phyloP scores from a whole-genome alignment of 2,797 vertebrate genomes.

The Spondyliosoma cantharus region DNA sequence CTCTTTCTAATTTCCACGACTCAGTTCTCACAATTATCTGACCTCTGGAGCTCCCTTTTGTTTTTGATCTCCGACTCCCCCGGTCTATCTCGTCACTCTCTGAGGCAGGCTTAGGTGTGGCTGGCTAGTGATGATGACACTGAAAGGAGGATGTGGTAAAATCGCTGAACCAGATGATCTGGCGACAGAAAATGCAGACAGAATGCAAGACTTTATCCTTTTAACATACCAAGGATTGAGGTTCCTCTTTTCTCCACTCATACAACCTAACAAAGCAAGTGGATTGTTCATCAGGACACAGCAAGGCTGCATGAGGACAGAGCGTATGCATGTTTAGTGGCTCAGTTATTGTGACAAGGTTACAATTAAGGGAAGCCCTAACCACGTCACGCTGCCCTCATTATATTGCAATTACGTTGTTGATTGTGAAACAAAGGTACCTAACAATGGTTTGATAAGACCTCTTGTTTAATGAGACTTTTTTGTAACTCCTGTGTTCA shows the following conservation, averaged over 20 bases:
- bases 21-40: constrained; percentile 32
- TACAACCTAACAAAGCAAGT: constrained; percentile 20
- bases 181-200: constrained; percentile 29
- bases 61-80: constrained; percentile 32
- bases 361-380: constrained; percentile 64
- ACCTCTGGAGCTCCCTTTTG: constrained; percentile 35
- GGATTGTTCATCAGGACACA: constrained; percentile 31
- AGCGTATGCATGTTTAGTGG: constrained; percentile 49
- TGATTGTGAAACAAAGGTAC: constrained; percentile 76
- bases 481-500: constrained; percentile 81
- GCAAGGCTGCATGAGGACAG: constrained; percentile 19
- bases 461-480: constrained; percentile 82
- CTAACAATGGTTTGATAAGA: constrained; percentile 80
- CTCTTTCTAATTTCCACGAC: not conserved
- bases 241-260: constrained; percentile 36
- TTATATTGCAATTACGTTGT: constrained; percentile 72
- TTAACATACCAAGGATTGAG: constrained; percentile 55
- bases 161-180: constrained; percentile 54
- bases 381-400: constrained; percentile 69
- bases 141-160: constrained; percentile 50
- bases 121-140: constrained; percentile 24
- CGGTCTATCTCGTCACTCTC: constrained; percentile 21
- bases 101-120: constrained; percentile 42
- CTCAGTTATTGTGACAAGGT: constrained; percentile 65
- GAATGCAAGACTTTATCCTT: constrained; percentile 62